Evolutionary conservation across 1,140 invertebrate genomes (phyloP), one percentile per base, ranked within the genome.

Genomic region (Rhagoletis pomonella): DNA sequence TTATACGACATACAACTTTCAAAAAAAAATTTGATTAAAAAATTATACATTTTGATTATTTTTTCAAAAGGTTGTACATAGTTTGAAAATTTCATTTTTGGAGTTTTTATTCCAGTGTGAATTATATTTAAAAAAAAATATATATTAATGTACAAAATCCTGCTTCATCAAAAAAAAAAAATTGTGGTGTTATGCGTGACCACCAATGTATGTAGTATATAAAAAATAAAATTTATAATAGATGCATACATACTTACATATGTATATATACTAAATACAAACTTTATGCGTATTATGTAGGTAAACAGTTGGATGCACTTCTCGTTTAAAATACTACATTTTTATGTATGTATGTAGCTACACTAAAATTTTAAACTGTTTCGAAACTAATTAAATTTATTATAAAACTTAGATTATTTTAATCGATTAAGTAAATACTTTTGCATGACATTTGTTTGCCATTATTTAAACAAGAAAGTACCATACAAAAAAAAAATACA

Each of bases 171-270:
- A n/a, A n/a, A n/a, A n/a, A n/a, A n/a, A n/a, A n/a, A n/a, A n/a
- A n/a, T n/a, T n/a, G n/a, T n/a, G n/a, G n/a, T n/a, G n/a, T n/a
- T n/a, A n/a, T n/a, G n/a, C n/a, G n/a, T n/a, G n/a, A n/a, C n/a
- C n/a, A n/a, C n/a, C n/a, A n/a, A n/a, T n/a, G 58, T 84, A 59
- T 84, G 58, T 47, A 84, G 42, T 59, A 85, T 59, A 85, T 42
- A 62, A 60, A n/a, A 85, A n/a, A 85, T 62, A 44, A 62, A 85
- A 39, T 85, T 44, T 85, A 85, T 85, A 10, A 62, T 60, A 85
- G 42, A 59, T n/a, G n/a, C n/a, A n/a, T n/a, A n/a, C n/a, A n/a
- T n/a, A n/a, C n/a, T n/a, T n/a, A n/a, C n/a, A n/a, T n/a, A n/a
- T n/a, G n/a, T n/a, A n/a, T n/a, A n/a, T n/a, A n/a, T n/a, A n/a